Conservation (phyloP, 2,797 vertebrate species). For the Acipenser transmontanus region DNA sequence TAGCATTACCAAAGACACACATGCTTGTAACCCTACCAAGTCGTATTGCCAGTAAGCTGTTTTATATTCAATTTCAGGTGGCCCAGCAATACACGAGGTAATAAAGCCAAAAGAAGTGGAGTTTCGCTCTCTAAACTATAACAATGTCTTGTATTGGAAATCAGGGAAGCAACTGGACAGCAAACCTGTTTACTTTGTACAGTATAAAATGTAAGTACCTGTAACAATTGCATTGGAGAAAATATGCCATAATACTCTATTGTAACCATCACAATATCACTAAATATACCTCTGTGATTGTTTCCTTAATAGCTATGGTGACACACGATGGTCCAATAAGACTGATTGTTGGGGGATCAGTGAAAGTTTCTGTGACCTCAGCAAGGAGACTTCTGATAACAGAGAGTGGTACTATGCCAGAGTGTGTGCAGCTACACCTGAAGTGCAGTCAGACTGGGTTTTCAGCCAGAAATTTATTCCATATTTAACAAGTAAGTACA, state of each 20-base stretch:
- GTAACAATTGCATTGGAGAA: not conserved
- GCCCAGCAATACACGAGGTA: slow-evolving; percentile 3
- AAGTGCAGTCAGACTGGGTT: slow-evolving; percentile 59
- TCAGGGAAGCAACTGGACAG: slow-evolving; percentile 18
- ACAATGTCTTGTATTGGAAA: slow-evolving; percentile 52
- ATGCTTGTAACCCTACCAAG: no score
- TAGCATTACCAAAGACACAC: no score
- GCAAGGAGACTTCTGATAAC: slow-evolving; percentile 57
- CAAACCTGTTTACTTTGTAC: slow-evolving; percentile 43
- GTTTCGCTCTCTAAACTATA: slow-evolving; percentile 59
- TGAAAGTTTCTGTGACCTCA: slow-evolving; percentile 69
- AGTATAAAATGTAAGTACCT: slow-evolving; percentile 66
- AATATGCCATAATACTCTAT: not conserved
- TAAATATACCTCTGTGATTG: not conserved
- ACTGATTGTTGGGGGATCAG: slow-evolving; percentile 61
- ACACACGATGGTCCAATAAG: slow-evolving; percentile 63
- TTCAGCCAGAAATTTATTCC: slow-evolving; percentile 71
- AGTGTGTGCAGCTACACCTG: slow-evolving; percentile 43
- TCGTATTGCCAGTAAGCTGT: not conserved
- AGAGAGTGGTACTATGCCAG: slow-evolving; percentile 77
- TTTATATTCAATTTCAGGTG: not conserved
- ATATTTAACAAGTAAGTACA: slow-evolving; percentile 73
- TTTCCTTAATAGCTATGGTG: slow-evolving; percentile 65
- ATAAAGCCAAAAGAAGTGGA: slow-evolving; percentile 38
- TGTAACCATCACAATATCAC: not conserved